Evolutionary conservation across 2,888 invertebrate species (phyloP).

Genomic region (Campaea margaritaria): DNA sequence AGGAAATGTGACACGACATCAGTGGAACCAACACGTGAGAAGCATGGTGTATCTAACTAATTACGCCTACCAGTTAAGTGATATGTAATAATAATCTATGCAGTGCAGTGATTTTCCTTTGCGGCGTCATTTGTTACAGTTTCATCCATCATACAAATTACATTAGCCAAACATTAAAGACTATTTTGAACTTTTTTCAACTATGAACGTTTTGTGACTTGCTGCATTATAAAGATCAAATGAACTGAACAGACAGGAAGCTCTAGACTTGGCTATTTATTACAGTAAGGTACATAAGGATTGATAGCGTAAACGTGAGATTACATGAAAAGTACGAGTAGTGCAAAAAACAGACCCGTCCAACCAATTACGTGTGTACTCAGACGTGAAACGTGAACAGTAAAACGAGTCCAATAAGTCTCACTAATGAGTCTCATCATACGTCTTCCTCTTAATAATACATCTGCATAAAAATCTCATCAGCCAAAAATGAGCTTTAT

Average conservation of each 20-base stretch:
- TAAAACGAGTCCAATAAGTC: conserved; percentile 4
- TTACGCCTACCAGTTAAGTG: no score
- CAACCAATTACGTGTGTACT: conserved; percentile 1
- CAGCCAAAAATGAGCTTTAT: conserved; percentile 13
- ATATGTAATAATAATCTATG: no score
- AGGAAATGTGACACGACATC: background rate
- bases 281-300: background rate
- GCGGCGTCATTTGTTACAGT: no score
- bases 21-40: no score
- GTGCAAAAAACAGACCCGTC: conserved; percentile 7
- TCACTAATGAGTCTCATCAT: background rate
- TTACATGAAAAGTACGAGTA: background rate
- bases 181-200: no score
- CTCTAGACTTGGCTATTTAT: background rate
- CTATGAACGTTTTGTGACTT: no score
- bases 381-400: background rate
- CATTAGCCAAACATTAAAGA: no score
- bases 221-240: no score
- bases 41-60: no score
- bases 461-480: conserved; percentile 17
- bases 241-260: background rate
- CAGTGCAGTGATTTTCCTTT: no score
- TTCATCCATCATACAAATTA: no score
- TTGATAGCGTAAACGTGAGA: conserved; percentile 12
- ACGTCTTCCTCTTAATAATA: conserved; percentile 19